Base-by-base conservation (phyloP, 2,113 vertebrate species). In the Microtus richardsoni region DNA sequence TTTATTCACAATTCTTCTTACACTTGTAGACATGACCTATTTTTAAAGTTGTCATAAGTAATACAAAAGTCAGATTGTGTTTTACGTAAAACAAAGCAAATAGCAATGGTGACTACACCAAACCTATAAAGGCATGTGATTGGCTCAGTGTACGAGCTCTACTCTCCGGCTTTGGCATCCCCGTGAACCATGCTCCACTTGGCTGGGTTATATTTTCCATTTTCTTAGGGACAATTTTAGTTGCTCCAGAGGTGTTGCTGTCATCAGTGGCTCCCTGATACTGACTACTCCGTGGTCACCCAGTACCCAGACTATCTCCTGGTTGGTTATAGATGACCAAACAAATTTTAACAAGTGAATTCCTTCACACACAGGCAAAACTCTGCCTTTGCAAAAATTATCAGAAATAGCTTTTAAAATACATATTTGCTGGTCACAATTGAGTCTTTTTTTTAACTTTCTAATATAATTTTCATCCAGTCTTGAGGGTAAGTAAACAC, bases 11-110 rank as follows among this genome's bases (percentile, higher is more conserved):
- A 84, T 14, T 78, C 36, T 14, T 78, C 36, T 92, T 93, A 82
- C 94, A 26, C 44, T 94, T 85, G 87, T n/a, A 96, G 36, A 86
- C 41, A 89, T 13, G 30, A 39, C 58, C 41, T 91, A 84, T 91
- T 94, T 89, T 54, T 79, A 91, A 73, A 88, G 88, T 77, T 91
- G 64, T 70, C 79, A 54, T 91, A 92, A 93, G 62, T 86, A 87
- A 95, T 74, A 68, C 54, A 92, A 95, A 88, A 88, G 66, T 86
- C 89, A 94, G 82, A 92, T 86, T 95, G 39, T 88, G 17, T 78
- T 95, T 94, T 94, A 89, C 4, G 64, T 68, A 95, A 82, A 26
- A 71, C 77, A 93, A 94, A 93, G 3, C 30, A 68, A 49, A 91
- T 16, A 68, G 30, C n/a, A 58, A 64, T 8, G 22, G 62, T 77